These are phyloP conservation scores for Zaprionus ghesquierei DNA, from an alignment of 1,140 invertebrate species.

Conservation along the genomic window DNA sequence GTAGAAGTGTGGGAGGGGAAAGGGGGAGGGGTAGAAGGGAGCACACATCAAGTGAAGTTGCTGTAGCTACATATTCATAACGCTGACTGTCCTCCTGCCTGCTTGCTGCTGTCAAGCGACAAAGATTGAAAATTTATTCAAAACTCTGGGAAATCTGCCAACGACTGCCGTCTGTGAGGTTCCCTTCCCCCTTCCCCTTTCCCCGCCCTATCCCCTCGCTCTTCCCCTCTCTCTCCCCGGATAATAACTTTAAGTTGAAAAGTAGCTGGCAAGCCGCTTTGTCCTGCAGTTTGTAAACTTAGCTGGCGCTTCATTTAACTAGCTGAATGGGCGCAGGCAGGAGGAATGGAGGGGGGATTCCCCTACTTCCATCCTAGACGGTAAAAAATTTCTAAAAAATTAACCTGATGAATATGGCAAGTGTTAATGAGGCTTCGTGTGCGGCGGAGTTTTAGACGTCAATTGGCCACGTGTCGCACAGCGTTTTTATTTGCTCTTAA, in stretches of 20 bases:
- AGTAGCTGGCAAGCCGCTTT: slow-evolving; percentile 73
- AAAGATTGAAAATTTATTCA: slow-evolving; percentile 78
- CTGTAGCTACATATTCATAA: slow-evolving; percentile 77
- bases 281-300: slow-evolving; percentile 47
- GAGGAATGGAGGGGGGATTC: background rate
- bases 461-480: background rate
- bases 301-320: slow-evolving; percentile 4
- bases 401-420: slow-evolving; percentile 19
- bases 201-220: background rate
- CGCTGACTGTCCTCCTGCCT: slow-evolving; percentile 52
- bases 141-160: slow-evolving; percentile 67
- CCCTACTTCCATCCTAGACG: background rate
- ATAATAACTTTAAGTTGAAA: slow-evolving; percentile 76
- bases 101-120: slow-evolving; percentile 41
- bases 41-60: slow-evolving; percentile 57
- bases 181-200: background rate
- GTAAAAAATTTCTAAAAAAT: slow-evolving; percentile 1
- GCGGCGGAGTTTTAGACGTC: background rate
- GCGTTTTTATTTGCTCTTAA: slow-evolving; percentile 2
- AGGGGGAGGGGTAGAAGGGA: slow-evolving; percentile 17
- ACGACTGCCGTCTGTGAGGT: slow-evolving; percentile 20
- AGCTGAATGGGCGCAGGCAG: background rate
- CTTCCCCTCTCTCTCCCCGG: slow-evolving; percentile 14
- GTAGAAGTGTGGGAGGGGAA: background rate
- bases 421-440: background rate